Conservation (phyloP, 2,888 invertebrate genomes). For the Eupithecia tripunctaria region DNA sequence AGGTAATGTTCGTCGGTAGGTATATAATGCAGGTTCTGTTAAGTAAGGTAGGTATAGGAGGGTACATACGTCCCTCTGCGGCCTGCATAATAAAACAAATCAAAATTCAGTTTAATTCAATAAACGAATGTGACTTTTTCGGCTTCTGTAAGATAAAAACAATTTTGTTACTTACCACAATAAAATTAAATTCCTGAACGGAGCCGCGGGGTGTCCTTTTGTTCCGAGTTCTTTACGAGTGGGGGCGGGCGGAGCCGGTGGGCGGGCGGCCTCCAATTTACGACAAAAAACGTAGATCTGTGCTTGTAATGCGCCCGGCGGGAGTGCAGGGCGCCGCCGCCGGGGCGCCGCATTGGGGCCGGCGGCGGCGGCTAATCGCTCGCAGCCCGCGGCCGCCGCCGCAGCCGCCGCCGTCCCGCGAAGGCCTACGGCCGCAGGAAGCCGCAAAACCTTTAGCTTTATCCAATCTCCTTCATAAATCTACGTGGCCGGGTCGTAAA, state of each 20-base stretch:
- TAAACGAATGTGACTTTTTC: conserved; percentile 1
- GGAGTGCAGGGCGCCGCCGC: conserved; percentile 22
- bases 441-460: neutral
- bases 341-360: neutral
- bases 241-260: conserved; percentile 3
- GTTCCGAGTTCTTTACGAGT: conserved; percentile 24
- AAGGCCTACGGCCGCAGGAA: neutral
- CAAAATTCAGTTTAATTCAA: neutral
- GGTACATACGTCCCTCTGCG: too few species aligned
- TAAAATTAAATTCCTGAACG: conserved; percentile 27
- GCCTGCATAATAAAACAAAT: neutral
- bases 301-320: conserved; percentile 26
- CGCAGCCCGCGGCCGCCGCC: neutral
- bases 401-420: neutral
- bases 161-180: conserved; percentile 18
- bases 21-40: too few species aligned
- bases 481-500: neutral
- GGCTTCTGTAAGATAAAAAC: conserved; percentile 6
- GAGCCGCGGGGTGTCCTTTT: conserved; percentile 21
- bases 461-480: neutral
- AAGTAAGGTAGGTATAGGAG: too few species aligned
- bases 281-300: conserved; percentile 33
- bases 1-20: too few species aligned
- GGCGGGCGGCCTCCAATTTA: conserved; percentile 15
- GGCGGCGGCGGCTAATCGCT: neutral